phyloP scores from a whole-genome alignment of 2,888 invertebrate genomes.

The Orchestes rusci region DNA sequence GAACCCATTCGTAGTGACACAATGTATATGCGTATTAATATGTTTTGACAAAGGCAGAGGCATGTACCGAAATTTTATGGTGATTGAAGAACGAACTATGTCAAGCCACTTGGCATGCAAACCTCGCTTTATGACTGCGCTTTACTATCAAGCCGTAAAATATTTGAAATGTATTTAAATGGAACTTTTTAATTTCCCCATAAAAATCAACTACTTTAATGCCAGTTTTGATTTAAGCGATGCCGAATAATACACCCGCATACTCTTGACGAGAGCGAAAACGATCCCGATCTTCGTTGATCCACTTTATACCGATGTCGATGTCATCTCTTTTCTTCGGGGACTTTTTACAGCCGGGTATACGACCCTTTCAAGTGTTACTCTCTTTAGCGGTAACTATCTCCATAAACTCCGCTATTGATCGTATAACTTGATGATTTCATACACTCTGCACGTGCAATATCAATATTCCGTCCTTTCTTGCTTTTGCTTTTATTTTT shows the following conservation, averaged over 20 bases:
- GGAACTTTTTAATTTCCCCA: conserved; percentile 42
- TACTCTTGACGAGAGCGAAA: conserved; percentile 24
- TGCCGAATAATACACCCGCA: conserved; percentile 33
- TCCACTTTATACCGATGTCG: conserved; percentile 22
- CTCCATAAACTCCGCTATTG: conserved; percentile 34
- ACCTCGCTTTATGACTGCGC: conserved; percentile 38
- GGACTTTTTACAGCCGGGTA: conserved; percentile 21
- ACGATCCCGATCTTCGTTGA: conserved; percentile 17
- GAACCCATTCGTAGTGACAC: conserved; percentile 27
- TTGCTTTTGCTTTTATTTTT: conserved; percentile 19
- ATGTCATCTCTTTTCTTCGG: conserved; percentile 20
- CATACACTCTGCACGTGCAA: conserved; percentile 31
- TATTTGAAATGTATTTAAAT: conserved; percentile 42
- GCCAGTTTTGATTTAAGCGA: conserved; percentile 40
- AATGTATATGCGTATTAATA: conserved; percentile 36
- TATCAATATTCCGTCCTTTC: conserved; percentile 31
- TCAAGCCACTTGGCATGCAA: conserved; percentile 41
- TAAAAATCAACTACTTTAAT: conserved; percentile 42
- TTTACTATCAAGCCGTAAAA: conserved; percentile 41
- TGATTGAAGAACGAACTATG: conserved; percentile 43
- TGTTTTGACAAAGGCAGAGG: conserved; percentile 37
- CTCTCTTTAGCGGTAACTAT: conserved; percentile 35
- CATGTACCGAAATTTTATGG: conserved; percentile 38
- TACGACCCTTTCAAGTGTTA: conserved; percentile 30
- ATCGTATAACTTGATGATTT: conserved; percentile 27